Base-by-base conservation (phyloP, 2,797 vertebrate species). In the Balearica regulorum region DNA sequence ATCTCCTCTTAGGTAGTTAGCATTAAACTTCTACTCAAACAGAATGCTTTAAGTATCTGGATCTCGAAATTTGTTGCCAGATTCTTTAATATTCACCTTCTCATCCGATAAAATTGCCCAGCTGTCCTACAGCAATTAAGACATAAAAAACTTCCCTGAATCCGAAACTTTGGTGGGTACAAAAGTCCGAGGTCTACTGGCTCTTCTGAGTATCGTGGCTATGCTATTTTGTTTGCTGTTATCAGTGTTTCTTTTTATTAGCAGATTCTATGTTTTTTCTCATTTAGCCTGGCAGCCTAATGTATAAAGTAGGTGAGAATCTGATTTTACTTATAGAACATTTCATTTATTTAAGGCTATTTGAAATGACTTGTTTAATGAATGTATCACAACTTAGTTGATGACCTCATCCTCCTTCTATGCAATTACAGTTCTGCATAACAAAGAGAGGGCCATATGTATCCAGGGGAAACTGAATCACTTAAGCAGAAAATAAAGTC, bases 401-500 rank as follows among this genome's bases (percentile, higher is more conserved):
- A 79, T 78, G 86, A 87, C 61, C 53, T 89, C 69, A 83, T 77
- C n/a, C 44, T 80, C 68, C 9, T 89, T 92, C 68, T 88, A 16
- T 58, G 35, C 53, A 89, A 21, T 87, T 92, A 60, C 33, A 92
- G 37, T 80, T 89, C 71, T 91, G 64, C 19, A n/a, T 88, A 71
- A 87, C 75, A 92, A 87, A 75, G 71, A 80, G 61, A 58, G 31
- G 35, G 39, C 72, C 19, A 2, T 84, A 71, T 73, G 49, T 93
- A 96, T 90, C 71, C 61, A 85, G 35, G 49, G 49, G 75, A 92
- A 93, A 88, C 46, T 39, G 72, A 92, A 95, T 92, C 89, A 83
- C 48, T 88, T 81, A 65, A 89, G 87, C 57, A 95, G 84, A 94
- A 93, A 95, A 92, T 89, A 87, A 88, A 96, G 72, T 83, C 84